Base-by-base conservation (phyloP, 1,140 invertebrate genomes). In the Sitophilus oryzae region DNA sequence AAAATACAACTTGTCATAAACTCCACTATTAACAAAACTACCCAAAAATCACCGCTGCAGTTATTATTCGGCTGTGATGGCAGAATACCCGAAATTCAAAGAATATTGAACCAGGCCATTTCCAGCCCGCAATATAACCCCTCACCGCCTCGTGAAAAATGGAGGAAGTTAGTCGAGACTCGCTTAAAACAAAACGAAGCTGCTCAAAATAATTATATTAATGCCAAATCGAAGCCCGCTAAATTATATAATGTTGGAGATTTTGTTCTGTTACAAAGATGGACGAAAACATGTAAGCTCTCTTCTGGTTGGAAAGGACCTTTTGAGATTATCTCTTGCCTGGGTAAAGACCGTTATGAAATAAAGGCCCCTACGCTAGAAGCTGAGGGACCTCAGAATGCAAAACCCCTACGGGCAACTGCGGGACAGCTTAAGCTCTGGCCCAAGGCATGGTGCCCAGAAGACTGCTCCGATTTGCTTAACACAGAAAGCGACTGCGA, bases 31-130 rank as follows among this genome's bases (percentile, higher is more conserved):
- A n/a, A n/a, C n/a, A 22, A 45, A 25, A 45, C 19, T 45, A 45
- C 42, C 4, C 19, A 25, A 19, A 45, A 45, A 45, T 22, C 42
- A 6, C 42, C 42, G 9, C n/a, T n/a, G n/a, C 42, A 45, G 8
- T 15, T 45, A 16, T 45, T 45, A 19, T 45, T 45, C n/a, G 42
- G 42, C 15, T 45, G 42, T 25, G 16, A 21, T 22, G 42, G 42
- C 22, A 11, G 42, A 11, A 20, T 20, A 5, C 42, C 42, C 4
- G 42, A 45, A 45, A 45, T 22, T 45, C 18, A 20, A 22, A 11
- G 42, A 10, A 45, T 45, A 22, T 19, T 45, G 5, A 45, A 45
- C 6, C 15, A 8, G 3, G 42, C 42, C 8, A 22, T 15, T 19
- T 8, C 8, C 20, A 19, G 4, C 8, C 9, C 6, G 8, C 5